Base-by-base conservation (phyloP, 2,797 vertebrate species). In the Cichlasoma orientale region DNA sequence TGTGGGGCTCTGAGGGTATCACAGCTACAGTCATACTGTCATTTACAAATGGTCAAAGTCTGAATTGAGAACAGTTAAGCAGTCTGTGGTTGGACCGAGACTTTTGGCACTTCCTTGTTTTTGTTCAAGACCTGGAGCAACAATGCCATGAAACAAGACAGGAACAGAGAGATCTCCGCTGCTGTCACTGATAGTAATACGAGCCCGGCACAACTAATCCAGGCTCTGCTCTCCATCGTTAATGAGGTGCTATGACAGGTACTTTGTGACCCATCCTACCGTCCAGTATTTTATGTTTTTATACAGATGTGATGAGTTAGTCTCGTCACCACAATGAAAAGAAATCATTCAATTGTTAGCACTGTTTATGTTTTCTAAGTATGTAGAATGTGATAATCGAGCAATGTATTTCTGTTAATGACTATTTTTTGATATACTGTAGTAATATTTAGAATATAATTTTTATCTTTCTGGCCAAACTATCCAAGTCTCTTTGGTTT, bases 31-130 rank as follows among this genome's bases (percentile, higher is more conserved):
- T 41, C 66, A 88, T 72, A 78, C 58, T 41, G 80, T 82, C 74
- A 85, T 61, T 70, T 54, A 74, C 69, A 61, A 82, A 78, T 21
- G 29, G 29, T 29, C 29, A 29, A 4, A 29, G 29, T 29, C 29
- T 29, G 29, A 29, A 29, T 29, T 29, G 4, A 6, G 61, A 11
- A 21, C 10, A 53, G n/a, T 53, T 21, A 31, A 91, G 91, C 89
- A 80, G 93, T 94, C 94, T 96, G 92, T 91, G 93, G 89, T 89
- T 88, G 90, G 85, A 94, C 83, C 56, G 80, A 89, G 41, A 85
- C 84, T 88, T 87, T 80, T 80, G 90, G 81, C 90, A 92, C 91
- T 94, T 92, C 68, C 52, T 83, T 82, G 54, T 81, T 82, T 82
- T 86, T 78, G 29, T 78, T 77, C 59, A 63, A 79, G 80, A 87